Percentiles rank a stretch among this genome's conserved stretches.
Evolutionary conservation across 1,140 invertebrate genomes (phyloP).

Genomic region (Battus philenor): DNA sequence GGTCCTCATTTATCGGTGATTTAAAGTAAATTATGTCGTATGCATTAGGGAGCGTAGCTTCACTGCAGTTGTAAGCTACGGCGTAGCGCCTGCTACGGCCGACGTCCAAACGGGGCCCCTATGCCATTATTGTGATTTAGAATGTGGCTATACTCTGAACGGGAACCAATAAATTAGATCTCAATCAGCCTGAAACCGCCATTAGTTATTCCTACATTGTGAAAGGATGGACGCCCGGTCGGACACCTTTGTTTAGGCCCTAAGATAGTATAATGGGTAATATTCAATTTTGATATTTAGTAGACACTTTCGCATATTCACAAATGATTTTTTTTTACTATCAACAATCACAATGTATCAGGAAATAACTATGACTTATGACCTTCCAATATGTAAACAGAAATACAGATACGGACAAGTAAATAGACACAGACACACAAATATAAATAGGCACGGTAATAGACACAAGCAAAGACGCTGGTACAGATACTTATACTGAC

Average conservation of each 20-base stretch:
- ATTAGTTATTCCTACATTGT: constrained; percentile 44
- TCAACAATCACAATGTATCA: too few species aligned
- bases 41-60: too few species aligned
- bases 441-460: too few species aligned
- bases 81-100: constrained; percentile 2
- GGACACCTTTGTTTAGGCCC: constrained; percentile 6
- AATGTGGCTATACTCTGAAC: constrained; percentile 57
- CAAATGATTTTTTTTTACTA: not conserved
- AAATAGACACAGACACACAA: too few species aligned
- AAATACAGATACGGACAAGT: too few species aligned
- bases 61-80: not conserved
- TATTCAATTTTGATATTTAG: not conserved
- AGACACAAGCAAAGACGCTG: too few species aligned
- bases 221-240: constrained; percentile 1
- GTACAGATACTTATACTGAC: too few species aligned
- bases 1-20: too few species aligned
- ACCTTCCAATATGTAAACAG: too few species aligned
- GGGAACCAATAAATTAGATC: constrained; percentile 64
- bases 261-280: constrained; percentile 2
- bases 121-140: constrained; percentile 66
- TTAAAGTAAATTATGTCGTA: too few species aligned
- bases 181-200: constrained; percentile 58
- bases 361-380: too few species aligned
- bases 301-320: not conserved
- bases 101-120: constrained; percentile 24